Conservation (phyloP, 2,797 vertebrate species). For the Harpagifer antarcticus region DNA sequence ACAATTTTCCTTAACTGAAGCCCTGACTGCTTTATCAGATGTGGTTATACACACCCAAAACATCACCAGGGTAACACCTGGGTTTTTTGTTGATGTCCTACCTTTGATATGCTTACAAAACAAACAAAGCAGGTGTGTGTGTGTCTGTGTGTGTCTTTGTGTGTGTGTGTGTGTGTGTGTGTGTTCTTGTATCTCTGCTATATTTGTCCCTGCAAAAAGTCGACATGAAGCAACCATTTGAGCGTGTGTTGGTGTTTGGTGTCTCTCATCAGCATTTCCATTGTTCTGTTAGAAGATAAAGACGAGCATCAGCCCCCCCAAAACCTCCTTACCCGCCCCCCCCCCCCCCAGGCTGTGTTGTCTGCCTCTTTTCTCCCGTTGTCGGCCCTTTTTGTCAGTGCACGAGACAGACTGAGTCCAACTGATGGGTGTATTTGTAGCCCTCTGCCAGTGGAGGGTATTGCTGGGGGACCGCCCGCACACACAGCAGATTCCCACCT, state of each 20-base stretch:
- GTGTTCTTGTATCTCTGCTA: conserved; percentile 24
- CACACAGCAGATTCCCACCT: conserved; percentile 64
- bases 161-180: conserved; percentile 49
- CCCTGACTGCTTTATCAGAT: conserved; percentile 66
- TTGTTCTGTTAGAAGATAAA: conserved; percentile 52
- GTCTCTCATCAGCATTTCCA: conserved; percentile 67
- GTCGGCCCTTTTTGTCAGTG: conserved; percentile 59
- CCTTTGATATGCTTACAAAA: conserved; percentile 84
- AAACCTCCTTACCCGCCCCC: background rate
- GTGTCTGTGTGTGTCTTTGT: conserved; percentile 58
- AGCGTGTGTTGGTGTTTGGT: conserved; percentile 20
- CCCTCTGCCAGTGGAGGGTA: conserved; percentile 70
- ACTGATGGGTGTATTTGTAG: conserved; percentile 76
- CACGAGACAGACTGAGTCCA: conserved; percentile 52
- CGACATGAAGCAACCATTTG: conserved; percentile 44
- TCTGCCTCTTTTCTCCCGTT: conserved; percentile 43
- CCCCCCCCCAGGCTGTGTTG: conserved; percentile 38
- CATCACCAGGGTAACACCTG: conserved; percentile 80
- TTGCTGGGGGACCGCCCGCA: conserved; percentile 23
- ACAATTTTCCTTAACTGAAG: conserved; percentile 12
- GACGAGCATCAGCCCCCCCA: conserved; percentile 8
- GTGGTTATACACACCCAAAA: conserved; percentile 74
- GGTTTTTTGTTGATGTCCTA: conserved; percentile 78
- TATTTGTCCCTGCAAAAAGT: conserved; percentile 20
- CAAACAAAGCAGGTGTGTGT: conserved; percentile 79